phyloP scores from a whole-genome alignment of 2,888 invertebrate genomes.

The Tribolium freemani region DNA sequence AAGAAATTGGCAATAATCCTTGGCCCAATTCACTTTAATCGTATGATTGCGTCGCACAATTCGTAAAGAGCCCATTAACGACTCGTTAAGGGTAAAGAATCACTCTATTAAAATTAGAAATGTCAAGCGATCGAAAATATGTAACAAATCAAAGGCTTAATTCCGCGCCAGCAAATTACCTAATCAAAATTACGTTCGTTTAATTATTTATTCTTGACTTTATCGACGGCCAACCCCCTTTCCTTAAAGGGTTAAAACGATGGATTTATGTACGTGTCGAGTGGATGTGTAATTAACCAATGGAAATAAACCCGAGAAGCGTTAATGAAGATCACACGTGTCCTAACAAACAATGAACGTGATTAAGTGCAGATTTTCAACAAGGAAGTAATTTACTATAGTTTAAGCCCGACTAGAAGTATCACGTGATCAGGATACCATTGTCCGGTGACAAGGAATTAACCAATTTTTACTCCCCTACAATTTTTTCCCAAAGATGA shows the following conservation, averaged over 20 bases:
- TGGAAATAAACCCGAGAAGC: neutral
- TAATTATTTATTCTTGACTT: constrained; percentile 4
- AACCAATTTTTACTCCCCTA: too few relatives aligned
- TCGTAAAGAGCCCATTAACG: neutral
- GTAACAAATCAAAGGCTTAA: constrained; percentile 5
- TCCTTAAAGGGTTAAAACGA: neutral
- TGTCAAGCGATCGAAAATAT: neutral
- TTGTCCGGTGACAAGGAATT: neutral
- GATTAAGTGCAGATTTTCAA: constrained; percentile 27
- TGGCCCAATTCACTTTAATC: too few relatives aligned
- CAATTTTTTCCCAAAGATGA: too few relatives aligned
- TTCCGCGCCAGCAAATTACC: neutral
- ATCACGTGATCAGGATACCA: neutral
- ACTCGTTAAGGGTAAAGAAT: neutral
- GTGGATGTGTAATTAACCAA: constrained; percentile 10
- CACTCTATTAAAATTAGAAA: constrained; percentile 3
- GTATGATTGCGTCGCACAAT: neutral
- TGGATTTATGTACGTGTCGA: constrained; percentile 1
- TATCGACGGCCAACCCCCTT: neutral
- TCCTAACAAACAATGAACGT: constrained; percentile 16
- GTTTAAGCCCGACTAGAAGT: neutral
- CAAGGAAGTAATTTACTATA: constrained; percentile 8
- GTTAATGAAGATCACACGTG: constrained; percentile 20
- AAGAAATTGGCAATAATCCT: too few relatives aligned
- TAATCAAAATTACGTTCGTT: constrained; percentile 3